Percentiles rank a stretch among this genome's conserved stretches.
These are phyloP conservation scores for Plumapathes pennacea DNA, from an alignment of 92 coral and sea anemone species.

Conservation along the genomic window DNA sequence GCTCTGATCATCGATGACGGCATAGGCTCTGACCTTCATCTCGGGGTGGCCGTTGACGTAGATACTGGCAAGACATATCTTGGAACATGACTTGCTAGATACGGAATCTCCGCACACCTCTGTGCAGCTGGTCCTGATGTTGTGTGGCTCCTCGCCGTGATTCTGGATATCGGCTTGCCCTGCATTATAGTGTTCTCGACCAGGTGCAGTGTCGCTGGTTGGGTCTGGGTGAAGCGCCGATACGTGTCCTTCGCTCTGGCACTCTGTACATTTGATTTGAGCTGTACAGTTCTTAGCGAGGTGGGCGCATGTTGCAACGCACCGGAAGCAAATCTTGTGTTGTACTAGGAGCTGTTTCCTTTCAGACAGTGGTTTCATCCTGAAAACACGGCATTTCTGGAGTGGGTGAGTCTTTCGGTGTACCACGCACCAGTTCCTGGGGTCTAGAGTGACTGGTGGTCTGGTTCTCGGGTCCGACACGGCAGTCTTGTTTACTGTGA, in stretches of 20 bases:
- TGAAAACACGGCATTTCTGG: constrained; percentile 22
- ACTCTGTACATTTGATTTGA: constrained; percentile 14
- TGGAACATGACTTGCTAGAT: constrained; percentile 18
- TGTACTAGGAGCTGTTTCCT: constrained; percentile 13
- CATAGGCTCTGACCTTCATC: constrained; percentile 4
- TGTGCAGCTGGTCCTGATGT: constrained; percentile 12
- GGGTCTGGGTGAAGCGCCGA: constrained; percentile 5
- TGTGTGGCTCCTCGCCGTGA: too few species aligned
- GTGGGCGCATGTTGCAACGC: constrained; percentile 19
- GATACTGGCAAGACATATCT: constrained; percentile 32
- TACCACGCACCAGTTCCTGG: constrained; percentile 15
- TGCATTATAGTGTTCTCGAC: too few species aligned
- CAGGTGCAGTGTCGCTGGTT: too few species aligned
- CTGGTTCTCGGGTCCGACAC: neutral
- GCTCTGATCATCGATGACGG: constrained; percentile 20
- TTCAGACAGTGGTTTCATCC: constrained; percentile 18
- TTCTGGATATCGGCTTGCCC: too few species aligned
- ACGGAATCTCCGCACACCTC: neutral
- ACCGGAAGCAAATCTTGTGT: constrained; percentile 21
- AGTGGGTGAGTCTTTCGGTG: constrained; percentile 37
- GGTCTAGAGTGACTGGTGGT: too few species aligned
- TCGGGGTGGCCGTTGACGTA: neutral
- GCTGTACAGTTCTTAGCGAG: constrained; percentile 16
- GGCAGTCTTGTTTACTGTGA: neutral
- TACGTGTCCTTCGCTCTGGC: constrained; percentile 30